Evolutionary conservation across 1,140 invertebrate species (phyloP).

Genomic region (Penaeus indicus): DNA sequence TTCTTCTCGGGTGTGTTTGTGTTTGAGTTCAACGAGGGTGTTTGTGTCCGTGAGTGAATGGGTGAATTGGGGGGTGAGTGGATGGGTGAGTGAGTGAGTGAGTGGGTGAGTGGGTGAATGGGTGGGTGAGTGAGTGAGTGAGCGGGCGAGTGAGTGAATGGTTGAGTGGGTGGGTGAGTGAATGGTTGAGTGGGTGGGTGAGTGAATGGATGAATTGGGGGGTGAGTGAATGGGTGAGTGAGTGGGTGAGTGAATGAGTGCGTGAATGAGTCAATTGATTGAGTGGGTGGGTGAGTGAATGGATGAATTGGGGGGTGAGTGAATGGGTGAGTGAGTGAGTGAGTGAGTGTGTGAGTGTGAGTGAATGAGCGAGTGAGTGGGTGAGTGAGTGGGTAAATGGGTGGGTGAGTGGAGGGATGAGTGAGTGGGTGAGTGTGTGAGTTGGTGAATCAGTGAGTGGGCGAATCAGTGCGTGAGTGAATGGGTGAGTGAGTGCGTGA

Average conservation of each 20-base stretch:
- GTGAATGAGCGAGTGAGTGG: not conserved
- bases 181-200: no score
- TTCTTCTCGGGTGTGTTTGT: no score
- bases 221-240: no score
- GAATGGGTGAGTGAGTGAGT: not conserved
- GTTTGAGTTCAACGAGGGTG: no score
- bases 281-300: not conserved
- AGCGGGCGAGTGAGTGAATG: no score
- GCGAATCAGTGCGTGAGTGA: not conserved
- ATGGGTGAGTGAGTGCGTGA: not conserved
- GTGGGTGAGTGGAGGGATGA: not conserved
- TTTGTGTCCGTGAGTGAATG: no score
- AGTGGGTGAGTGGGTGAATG: no score
- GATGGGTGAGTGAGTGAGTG: no score
- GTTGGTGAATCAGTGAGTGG: not conserved
- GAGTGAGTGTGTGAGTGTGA: not conserved
- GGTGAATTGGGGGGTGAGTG: no score
- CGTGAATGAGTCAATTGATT: not conserved
- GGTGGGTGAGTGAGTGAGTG: no score
- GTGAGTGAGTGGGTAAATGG: not conserved
- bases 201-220: no score
- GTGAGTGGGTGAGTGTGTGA: not conserved
- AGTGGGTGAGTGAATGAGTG: not conserved
- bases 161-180: no score
- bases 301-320: not conserved